Percentiles rank a stretch among this genome's conserved stretches.
phyloP scores from a whole-genome alignment of 2,797 vertebrate genomes.

The Oreochromis grahami region DNA sequence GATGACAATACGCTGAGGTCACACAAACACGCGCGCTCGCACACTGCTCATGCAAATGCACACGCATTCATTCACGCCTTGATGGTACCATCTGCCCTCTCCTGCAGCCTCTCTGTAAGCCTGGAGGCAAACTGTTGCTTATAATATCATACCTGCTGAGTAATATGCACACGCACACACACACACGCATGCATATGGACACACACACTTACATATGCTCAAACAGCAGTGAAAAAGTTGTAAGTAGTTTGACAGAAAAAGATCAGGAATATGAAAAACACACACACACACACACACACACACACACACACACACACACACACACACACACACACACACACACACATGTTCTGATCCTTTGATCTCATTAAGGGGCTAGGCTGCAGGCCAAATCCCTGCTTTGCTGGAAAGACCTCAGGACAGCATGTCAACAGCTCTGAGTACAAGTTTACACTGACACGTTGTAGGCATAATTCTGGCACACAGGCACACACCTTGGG shows the following conservation, averaged over 20 bases:
- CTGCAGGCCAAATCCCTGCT: constrained; percentile 43
- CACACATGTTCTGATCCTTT: constrained; percentile 53
- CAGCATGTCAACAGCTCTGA: constrained; percentile 28
- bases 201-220: neutral
- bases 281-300: neutral
- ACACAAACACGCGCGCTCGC: neutral
- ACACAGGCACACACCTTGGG: neutral
- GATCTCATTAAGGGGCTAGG: constrained; percentile 60
- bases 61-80: neutral
- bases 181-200: neutral
- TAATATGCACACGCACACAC: neutral
- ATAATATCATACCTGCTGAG: constrained; percentile 39
- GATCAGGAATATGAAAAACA: neutral
- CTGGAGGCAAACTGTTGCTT: constrained; percentile 52
- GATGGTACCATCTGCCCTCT: constrained; percentile 50
- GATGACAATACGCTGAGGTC: constrained; percentile 8
- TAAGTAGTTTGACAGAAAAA: neutral
- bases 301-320: neutral
- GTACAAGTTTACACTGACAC: constrained; percentile 27
- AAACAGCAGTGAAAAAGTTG: neutral
- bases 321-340: neutral
- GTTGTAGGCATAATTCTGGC: constrained; percentile 3
- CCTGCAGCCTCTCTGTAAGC: constrained; percentile 25
- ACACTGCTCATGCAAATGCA: neutral
- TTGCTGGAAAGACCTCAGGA: constrained; percentile 43